Percentiles rank a stretch among this genome's conserved stretches.
These are phyloP conservation scores for Mizuhopecten yessoensis DNA, from an alignment of 1,140 invertebrate species.

Conservation along the genomic window DNA sequence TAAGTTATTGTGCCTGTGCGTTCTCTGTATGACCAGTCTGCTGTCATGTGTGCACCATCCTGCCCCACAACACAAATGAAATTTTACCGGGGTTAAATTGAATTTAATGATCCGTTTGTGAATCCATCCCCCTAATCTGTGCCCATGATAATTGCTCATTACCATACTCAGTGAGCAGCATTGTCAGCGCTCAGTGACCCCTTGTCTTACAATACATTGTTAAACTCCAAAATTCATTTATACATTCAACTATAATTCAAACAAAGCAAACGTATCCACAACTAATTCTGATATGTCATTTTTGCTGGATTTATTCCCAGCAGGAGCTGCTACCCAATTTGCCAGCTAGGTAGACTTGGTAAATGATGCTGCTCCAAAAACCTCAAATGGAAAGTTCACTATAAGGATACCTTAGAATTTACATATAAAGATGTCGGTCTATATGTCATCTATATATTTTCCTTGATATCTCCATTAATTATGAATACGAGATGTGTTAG, in stretches of 20 bases:
- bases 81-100: neutral
- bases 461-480: too few species aligned
- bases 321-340: too few species aligned
- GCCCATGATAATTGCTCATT: neutral
- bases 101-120: neutral
- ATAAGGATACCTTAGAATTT: too few species aligned
- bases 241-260: neutral
- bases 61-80: neutral
- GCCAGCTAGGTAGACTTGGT: too few species aligned
- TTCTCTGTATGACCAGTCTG: neutral
- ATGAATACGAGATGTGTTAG: too few species aligned
- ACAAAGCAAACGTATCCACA: neutral
- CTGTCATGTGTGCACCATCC: neutral
- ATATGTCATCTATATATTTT: too few species aligned
- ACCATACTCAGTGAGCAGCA: neutral
- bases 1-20: neutral
- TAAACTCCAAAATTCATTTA: neutral
- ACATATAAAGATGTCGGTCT: too few species aligned
- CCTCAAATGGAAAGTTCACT: too few species aligned
- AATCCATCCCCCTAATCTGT: neutral
- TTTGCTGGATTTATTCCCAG: too few species aligned
- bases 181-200: neutral
- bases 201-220: neutral
- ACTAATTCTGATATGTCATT: neutral
- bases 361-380: too few species aligned